Evolutionary conservation across 1,140 invertebrate genomes (phyloP).

Genomic region (Oryctes rhinoceros): DNA sequence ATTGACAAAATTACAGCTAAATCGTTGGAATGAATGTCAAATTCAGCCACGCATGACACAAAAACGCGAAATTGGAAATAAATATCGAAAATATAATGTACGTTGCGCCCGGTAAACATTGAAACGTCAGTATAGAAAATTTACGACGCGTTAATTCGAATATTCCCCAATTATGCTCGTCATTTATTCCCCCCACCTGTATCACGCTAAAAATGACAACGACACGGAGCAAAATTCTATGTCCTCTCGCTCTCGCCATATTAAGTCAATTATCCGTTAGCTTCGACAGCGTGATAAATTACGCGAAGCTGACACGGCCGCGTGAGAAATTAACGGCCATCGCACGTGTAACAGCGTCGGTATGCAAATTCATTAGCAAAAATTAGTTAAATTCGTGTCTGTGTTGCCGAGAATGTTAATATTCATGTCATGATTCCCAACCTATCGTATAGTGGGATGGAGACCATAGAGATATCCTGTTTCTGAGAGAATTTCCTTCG

Average conservation of each 20-base stretch:
- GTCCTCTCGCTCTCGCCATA: not conserved
- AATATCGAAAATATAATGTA: not conserved
- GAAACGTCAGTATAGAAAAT: not conserved
- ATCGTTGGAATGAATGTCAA: too few species aligned
- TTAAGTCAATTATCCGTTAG: slow-evolving; percentile 14
- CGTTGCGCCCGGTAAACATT: not conserved
- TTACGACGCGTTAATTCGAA: not conserved
- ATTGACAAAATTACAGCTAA: too few species aligned
- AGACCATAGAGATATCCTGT: too few species aligned
- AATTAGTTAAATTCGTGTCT: not conserved
- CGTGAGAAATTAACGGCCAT: not conserved
- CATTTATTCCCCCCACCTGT: not conserved
- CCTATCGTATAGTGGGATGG: too few species aligned
- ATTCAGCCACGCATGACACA: too few species aligned
- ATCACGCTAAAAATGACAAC: slow-evolving; percentile 5
- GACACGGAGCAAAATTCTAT: not conserved
- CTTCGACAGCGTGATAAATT: slow-evolving; percentile 9
- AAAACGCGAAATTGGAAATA: not conserved
- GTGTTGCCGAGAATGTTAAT: too few species aligned
- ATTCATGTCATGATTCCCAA: too few species aligned
- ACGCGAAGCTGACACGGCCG: not conserved
- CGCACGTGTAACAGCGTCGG: not conserved
- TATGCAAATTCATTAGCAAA: not conserved
- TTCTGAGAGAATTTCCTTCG: too few species aligned
- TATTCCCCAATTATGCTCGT: not conserved